These are phyloP conservation scores for Lycophotia porphyrea DNA, from an alignment of 2,888 invertebrate species.

Conservation along the genomic window DNA sequence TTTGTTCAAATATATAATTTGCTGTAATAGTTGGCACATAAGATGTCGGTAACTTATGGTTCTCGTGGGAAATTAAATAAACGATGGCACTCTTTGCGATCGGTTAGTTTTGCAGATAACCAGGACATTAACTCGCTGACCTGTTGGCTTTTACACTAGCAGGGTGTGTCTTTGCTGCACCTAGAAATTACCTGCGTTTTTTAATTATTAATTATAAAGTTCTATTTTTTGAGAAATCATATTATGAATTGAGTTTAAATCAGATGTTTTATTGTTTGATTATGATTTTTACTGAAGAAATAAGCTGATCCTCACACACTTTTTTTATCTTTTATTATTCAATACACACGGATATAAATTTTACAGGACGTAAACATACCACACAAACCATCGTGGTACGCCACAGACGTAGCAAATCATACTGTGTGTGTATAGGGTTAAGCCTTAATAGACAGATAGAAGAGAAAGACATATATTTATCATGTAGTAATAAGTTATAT, in stretches of 20 bases:
- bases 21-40: constrained; percentile 21
- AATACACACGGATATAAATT: too few species aligned
- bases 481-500: background rate
- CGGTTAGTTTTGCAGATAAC: constrained; percentile 26
- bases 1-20: too few species aligned
- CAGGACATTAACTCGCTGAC: constrained; percentile 13
- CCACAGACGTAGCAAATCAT: too few species aligned
- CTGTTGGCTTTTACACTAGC: background rate
- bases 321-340: too few species aligned
- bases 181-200: background rate
- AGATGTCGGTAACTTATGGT: constrained; percentile 16
- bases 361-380: too few species aligned
- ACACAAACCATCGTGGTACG: too few species aligned
- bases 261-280: background rate
- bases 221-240: background rate
- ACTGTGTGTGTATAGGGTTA: background rate
- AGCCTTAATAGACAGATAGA: background rate
- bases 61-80: constrained; percentile 51
- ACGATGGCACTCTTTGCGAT: constrained; percentile 15
- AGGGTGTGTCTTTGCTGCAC: background rate
- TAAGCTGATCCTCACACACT: background rate
- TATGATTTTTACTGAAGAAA: background rate
- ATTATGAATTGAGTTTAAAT: background rate
- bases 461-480: background rate
- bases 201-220: background rate